Conservation (phyloP, 2,888 invertebrate species). For the Stegophylla sp. region DNA sequence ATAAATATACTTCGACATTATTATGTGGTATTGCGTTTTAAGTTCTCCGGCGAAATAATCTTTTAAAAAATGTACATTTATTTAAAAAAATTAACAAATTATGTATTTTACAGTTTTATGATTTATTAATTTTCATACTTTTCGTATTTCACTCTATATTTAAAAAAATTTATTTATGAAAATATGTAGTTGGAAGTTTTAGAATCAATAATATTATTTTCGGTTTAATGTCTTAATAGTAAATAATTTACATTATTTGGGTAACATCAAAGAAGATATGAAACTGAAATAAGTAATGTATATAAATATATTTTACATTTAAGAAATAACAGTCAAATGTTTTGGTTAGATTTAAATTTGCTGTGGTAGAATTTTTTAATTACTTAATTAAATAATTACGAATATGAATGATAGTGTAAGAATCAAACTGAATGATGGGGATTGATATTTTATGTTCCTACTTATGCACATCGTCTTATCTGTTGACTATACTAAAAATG, state of each 20-base stretch:
- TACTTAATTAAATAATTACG: slow-evolving; percentile 4
- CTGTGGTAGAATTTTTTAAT: not conserved
- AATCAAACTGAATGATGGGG: not conserved
- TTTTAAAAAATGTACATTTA: not conserved
- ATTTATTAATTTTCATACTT: not conserved
- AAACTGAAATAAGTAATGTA: not conserved
- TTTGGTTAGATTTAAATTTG: not conserved
- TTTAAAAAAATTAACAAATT: not conserved
- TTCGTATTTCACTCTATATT: not conserved
- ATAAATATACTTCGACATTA: not conserved
- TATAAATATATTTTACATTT: not conserved
- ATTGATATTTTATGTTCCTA: slow-evolving; percentile 21
- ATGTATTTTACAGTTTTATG: not conserved
- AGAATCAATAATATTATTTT: not conserved
- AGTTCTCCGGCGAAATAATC: not conserved
- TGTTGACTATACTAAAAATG: slow-evolving; percentile 16
- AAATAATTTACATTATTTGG: not conserved
- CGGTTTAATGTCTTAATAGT: not conserved
- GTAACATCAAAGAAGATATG: not conserved
- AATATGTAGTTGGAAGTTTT: not conserved
- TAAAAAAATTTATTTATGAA: no score
- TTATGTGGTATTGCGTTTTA: not conserved
- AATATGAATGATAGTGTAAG: not conserved
- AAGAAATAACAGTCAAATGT: not conserved
- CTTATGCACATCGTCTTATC: slow-evolving; percentile 40